These are phyloP conservation scores for Ectemnius continuus DNA, from an alignment of 2,888 invertebrate species.

Conservation along the genomic window DNA sequence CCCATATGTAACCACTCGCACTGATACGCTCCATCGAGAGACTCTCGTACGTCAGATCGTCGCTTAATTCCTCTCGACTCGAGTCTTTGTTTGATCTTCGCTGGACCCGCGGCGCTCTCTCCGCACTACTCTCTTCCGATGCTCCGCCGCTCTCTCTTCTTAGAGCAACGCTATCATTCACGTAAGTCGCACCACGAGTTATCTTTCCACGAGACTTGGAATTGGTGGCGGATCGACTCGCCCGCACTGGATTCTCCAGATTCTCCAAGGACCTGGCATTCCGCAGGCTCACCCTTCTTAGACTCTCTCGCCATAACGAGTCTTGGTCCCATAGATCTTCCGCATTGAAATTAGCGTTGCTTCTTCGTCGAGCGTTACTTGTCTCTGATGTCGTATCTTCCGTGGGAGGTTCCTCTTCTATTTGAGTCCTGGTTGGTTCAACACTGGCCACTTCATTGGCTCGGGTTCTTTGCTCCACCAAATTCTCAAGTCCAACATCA, in stretches of 20 bases:
- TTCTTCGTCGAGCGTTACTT: background rate
- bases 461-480: conserved; percentile 69
- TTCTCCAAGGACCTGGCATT: conserved; percentile 92
- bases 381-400: background rate
- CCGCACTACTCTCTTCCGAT: conserved; percentile 33
- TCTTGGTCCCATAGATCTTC: conserved; percentile 92
- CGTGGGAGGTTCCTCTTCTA: conserved; percentile 19
- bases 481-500: conserved; percentile 76
- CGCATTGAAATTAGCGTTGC: conserved; percentile 45
- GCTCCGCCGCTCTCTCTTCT: conserved; percentile 74
- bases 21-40: conserved; percentile 77
- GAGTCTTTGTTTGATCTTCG: conserved; percentile 59
- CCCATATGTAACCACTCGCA: conserved; percentile 75
- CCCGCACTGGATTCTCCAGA: conserved; percentile 79
- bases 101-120: conserved; percentile 47
- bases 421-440: conserved; percentile 26
- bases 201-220: conserved; percentile 78
- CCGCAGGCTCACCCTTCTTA: conserved; percentile 87
- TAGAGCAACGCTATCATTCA: conserved; percentile 85
- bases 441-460: conserved; percentile 52
- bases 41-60: conserved; percentile 82
- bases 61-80: conserved; percentile 53
- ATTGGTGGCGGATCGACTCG: conserved; percentile 31
- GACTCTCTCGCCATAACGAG: conserved; percentile 88
- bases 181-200: conserved; percentile 87